phyloP scores from a whole-genome alignment of 2,888 invertebrate genomes.

The Dendrolimus pini region DNA sequence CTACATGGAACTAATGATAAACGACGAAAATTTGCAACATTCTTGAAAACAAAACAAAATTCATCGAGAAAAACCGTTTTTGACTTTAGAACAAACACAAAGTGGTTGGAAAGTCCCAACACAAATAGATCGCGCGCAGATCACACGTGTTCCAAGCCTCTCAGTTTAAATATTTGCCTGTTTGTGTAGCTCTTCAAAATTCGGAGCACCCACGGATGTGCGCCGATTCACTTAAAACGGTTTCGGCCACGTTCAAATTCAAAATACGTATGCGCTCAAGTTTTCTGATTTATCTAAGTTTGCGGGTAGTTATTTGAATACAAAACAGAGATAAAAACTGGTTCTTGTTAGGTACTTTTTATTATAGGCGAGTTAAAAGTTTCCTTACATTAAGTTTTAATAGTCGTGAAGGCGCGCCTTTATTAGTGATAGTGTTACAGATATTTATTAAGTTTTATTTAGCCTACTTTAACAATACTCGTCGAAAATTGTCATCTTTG shows the following conservation, averaged over 20 bases:
- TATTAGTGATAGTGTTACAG: too few species aligned
- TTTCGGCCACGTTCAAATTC: background rate
- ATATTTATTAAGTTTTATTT: too few species aligned
- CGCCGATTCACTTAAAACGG: background rate
- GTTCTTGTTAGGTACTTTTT: too few species aligned
- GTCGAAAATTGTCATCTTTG: too few species aligned
- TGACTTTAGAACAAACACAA: background rate
- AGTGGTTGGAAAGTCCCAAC: background rate
- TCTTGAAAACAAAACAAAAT: too few species aligned
- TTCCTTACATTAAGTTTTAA: too few species aligned
- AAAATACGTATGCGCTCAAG: background rate
- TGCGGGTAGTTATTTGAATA: background rate
- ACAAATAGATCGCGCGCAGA: background rate
- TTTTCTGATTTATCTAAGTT: background rate
- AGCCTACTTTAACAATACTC: too few species aligned
- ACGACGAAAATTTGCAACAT: too few species aligned
- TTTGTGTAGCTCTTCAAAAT: background rate
- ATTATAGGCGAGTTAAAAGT: too few species aligned
- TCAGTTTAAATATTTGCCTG: background rate
- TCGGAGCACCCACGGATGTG: background rate
- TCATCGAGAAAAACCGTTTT: background rate
- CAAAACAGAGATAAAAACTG: too few species aligned
- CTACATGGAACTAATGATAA: too few species aligned
- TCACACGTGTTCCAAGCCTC: background rate
- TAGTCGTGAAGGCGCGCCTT: too few species aligned